phyloP scores from a whole-genome alignment of 2,113 vertebrate species.

The Nothocercus julius region DNA sequence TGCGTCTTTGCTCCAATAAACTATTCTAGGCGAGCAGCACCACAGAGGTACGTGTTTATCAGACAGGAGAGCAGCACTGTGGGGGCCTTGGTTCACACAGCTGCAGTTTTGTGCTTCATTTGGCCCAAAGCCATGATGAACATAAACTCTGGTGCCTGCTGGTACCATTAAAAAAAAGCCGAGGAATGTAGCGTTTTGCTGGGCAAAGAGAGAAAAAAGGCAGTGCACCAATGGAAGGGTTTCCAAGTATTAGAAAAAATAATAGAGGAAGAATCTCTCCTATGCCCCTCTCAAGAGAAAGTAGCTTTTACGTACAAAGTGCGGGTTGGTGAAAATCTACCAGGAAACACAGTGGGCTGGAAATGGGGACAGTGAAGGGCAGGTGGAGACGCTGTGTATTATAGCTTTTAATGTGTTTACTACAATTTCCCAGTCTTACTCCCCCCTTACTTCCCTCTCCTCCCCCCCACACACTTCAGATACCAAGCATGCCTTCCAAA shows the following conservation, averaged over 20 bases:
- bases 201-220: conserved; percentile 41
- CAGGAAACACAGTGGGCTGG: not conserved
- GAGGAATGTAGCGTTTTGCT: conserved; percentile 30
- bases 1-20: conserved; percentile 52
- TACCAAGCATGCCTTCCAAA: conserved; percentile 25
- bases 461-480: not conserved
- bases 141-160: conserved; percentile 39
- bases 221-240: not conserved
- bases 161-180: not conserved
- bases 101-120: conserved; percentile 68
- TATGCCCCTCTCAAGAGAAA: not conserved
- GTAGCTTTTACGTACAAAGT: not conserved
- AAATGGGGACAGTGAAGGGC: conserved; percentile 21
- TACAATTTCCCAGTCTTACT: not conserved
- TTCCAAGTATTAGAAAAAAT: not conserved
- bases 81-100: conserved; percentile 61
- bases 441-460: not conserved
- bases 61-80: conserved; percentile 47
- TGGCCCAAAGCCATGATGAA: conserved; percentile 54
- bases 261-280: not conserved
- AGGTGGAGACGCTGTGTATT: not conserved
- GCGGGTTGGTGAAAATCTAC: conserved; percentile 7
- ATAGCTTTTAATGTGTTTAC: conserved; percentile 6
- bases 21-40: conserved; percentile 53
- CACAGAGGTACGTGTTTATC: conserved; percentile 61